These are phyloP conservation scores for Yponomeuta malinellus DNA, from an alignment of 2,888 invertebrate genomes.

Conservation along the genomic window DNA sequence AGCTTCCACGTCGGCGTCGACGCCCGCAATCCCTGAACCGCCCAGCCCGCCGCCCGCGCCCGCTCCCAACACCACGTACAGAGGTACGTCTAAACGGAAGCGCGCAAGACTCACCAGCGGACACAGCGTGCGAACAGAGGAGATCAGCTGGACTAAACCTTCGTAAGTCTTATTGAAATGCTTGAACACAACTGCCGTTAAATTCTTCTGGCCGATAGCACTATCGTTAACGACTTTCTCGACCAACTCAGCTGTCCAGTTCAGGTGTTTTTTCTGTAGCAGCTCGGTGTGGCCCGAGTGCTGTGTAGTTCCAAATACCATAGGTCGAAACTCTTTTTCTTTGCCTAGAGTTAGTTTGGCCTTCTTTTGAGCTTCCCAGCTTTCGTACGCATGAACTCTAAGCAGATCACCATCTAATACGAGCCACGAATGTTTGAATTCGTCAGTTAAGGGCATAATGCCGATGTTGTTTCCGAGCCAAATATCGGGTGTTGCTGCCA, in stretches of 20 bases:
- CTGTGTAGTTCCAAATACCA: slow-evolving; percentile 84
- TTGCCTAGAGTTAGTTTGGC: slow-evolving; percentile 51
- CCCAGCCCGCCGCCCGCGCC: slow-evolving; percentile 68
- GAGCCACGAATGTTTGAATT: slow-evolving; percentile 83
- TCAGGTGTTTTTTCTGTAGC: slow-evolving; percentile 75
- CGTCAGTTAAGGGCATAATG: slow-evolving; percentile 78
- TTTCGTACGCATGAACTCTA: slow-evolving; percentile 79
- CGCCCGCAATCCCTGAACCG: slow-evolving; percentile 53
- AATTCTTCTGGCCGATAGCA: slow-evolving; percentile 77
- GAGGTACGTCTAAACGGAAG: slow-evolving; percentile 78
- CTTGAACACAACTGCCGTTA: slow-evolving; percentile 77
- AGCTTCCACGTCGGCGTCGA: slow-evolving; percentile 83
- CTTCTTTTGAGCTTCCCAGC: slow-evolving; percentile 73
- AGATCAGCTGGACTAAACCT: slow-evolving; percentile 83
- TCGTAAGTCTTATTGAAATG: slow-evolving; percentile 82
- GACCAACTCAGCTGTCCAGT: slow-evolving; percentile 81
- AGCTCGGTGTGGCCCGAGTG: slow-evolving; percentile 82
- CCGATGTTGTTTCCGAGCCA: slow-evolving; percentile 80
- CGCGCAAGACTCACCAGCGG: slow-evolving; percentile 82
- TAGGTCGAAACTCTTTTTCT: slow-evolving; percentile 58
- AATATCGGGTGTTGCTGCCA: slow-evolving; percentile 81
- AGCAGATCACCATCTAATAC: slow-evolving; percentile 83
- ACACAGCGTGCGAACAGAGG: slow-evolving; percentile 86
- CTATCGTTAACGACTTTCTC: slow-evolving; percentile 79
- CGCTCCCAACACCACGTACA: slow-evolving; percentile 84